A percentile compares a stretch with the other conserved stretches of the same genome.
Conservation (phyloP, 2,888 invertebrate species). For the Tanytarsus gracilentus region DNA sequence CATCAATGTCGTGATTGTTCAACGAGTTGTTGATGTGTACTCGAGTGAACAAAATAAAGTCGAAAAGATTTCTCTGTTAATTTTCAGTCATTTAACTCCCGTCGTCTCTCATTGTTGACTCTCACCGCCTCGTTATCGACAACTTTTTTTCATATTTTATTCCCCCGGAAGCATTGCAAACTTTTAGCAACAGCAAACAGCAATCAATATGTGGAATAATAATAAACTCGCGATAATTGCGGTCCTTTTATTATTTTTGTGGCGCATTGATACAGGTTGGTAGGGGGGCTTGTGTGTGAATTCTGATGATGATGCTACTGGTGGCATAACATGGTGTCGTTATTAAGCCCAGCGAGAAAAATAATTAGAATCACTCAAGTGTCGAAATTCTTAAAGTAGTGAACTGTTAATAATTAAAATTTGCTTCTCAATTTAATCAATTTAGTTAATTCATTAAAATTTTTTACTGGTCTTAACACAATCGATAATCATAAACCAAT, state of each 20-base stretch:
- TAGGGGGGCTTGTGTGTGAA: no score
- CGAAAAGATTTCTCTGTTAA: constrained; percentile 9
- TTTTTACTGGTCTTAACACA: no score
- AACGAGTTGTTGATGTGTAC: no score
- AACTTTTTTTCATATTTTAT: background rate
- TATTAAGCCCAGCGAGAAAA: no score
- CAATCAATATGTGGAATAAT: constrained; percentile 10
- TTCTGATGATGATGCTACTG: background rate
- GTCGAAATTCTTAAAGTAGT: no score
- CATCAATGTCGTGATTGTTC: no score
- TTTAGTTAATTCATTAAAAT: background rate
- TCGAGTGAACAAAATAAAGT: no score
- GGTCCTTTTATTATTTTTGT: constrained; percentile 2
- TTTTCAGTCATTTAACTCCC: constrained; percentile 10
- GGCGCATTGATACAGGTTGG: background rate
- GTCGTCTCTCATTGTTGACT: background rate
- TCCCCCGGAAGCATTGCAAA: background rate
- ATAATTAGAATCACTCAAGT: no score
- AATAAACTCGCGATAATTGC: constrained; percentile 23
- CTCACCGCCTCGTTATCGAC: background rate
- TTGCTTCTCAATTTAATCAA: no score
- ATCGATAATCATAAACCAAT: no score
- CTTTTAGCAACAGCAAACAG: constrained; percentile 4
- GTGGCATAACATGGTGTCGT: no score
- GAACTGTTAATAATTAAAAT: no score